phyloP scores from a whole-genome alignment of 2,797 vertebrate species.

The Muscicapa comitata region DNA sequence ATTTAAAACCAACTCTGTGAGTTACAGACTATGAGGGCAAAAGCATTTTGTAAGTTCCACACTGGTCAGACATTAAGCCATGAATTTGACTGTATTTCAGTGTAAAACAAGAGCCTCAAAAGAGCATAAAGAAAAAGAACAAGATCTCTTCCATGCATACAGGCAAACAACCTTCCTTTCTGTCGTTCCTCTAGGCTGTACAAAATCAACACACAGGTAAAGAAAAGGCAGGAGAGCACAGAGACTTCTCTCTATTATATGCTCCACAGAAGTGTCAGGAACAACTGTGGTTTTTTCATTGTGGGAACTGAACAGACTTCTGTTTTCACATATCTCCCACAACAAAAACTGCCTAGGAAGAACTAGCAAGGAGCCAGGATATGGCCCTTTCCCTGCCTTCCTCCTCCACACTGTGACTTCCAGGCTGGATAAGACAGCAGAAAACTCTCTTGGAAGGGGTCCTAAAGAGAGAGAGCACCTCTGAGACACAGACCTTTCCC shows the following conservation, averaged over 20 bases:
- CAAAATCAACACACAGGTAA: slow-evolving; percentile 1
- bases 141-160: not conserved
- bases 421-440: not conserved
- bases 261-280: not conserved
- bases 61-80: not conserved
- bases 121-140: not conserved
- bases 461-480: not conserved
- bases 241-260: not conserved
- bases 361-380: not conserved
- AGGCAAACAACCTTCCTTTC: not conserved
- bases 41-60: not conserved
- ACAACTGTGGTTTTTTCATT: not conserved
- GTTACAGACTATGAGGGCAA: not conserved
- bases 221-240: not conserved
- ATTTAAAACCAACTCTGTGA: not conserved
- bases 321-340: not conserved
- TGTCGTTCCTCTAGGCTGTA: not conserved
- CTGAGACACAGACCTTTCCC: not conserved
- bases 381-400: slow-evolving; percentile 3
- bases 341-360: not conserved
- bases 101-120: not conserved
- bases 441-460: not conserved
- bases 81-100: not conserved
- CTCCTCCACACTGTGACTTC: slow-evolving; percentile 16
- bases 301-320: not conserved